phyloP scores from a whole-genome alignment of 1,140 invertebrate species.

The Paraescarpia echinospica region DNA sequence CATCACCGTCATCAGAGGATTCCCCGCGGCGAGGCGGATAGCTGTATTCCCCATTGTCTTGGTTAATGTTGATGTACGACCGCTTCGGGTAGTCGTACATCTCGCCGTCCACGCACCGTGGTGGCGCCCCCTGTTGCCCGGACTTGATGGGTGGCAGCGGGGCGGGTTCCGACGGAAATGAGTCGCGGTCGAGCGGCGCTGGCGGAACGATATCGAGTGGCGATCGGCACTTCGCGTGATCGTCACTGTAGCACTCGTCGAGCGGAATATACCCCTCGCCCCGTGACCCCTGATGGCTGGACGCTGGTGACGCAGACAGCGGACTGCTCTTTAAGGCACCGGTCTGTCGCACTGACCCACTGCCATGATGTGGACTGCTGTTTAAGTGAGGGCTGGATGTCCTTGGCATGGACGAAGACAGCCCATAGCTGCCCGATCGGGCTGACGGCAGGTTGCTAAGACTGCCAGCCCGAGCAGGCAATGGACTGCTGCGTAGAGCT shows the following conservation, averaged over 20 bases:
- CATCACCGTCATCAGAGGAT: neutral
- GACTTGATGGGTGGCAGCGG: conserved; percentile 16
- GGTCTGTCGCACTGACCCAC: neutral
- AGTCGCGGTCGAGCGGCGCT: neutral
- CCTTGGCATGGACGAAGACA: neutral
- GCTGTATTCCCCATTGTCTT: conserved; percentile 11
- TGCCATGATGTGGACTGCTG: neutral
- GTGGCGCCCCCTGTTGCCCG: neutral
- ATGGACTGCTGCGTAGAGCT: neutral
- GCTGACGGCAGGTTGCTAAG: neutral
- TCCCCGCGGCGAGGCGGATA: neutral
- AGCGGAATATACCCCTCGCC: conserved; percentile 13
- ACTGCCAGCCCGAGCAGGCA: neutral
- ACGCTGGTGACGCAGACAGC: neutral
- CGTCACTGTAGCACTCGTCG: neutral
- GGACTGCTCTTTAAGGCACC: neutral
- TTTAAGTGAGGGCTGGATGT: neutral
- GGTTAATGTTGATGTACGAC: conserved; percentile 9
- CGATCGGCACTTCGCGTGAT: neutral
- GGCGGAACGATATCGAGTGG: neutral
- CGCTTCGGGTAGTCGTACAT: conserved; percentile 16
- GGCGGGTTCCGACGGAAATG: neutral
- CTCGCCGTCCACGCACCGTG: neutral
- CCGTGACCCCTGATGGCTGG: neutral
- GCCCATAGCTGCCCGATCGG: neutral